A percentile compares a stretch with the other conserved stretches of the same genome.
Conservation (phyloP, 2,888 invertebrate species). For the Drosophila ezoana region DNA sequence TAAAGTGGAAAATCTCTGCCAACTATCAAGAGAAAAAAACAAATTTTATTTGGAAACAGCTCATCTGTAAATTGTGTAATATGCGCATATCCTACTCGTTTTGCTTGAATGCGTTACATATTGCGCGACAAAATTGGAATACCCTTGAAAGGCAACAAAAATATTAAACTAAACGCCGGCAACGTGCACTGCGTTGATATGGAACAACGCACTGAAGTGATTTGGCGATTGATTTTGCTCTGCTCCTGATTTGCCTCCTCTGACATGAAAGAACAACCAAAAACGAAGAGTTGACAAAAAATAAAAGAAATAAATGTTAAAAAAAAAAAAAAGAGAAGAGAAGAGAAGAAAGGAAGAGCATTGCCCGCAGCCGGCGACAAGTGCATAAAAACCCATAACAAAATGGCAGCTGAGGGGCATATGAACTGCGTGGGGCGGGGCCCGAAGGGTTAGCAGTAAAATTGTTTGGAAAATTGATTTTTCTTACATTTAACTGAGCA, state of each 20-base stretch:
- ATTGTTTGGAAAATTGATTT: slow-evolving; percentile 82
- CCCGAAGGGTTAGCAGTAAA: slow-evolving; percentile 64
- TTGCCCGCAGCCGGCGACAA: slow-evolving; percentile 80
- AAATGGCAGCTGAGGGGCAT: slow-evolving; percentile 35
- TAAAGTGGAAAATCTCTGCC: too few species aligned
- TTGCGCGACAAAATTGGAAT: background rate
- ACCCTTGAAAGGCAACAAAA: slow-evolving; percentile 14
- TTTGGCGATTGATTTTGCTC: slow-evolving; percentile 83
- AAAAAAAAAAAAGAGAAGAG: slow-evolving; percentile 6
- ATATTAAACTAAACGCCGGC: slow-evolving; percentile 55
- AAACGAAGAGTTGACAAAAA: slow-evolving; percentile 15
- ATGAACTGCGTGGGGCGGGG: background rate
- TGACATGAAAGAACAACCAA: slow-evolving; percentile 23
- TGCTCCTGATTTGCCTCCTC: slow-evolving; percentile 60
- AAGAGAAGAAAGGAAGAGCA: slow-evolving; percentile 60
- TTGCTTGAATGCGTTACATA: background rate
- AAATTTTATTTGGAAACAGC: too few species aligned
- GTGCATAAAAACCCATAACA: slow-evolving; percentile 75
- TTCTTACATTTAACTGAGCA: slow-evolving; percentile 81
- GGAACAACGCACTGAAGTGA: slow-evolving; percentile 81
- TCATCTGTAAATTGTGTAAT: too few species aligned
- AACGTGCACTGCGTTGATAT: slow-evolving; percentile 36
- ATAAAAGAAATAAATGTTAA: background rate
- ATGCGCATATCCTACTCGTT: background rate
- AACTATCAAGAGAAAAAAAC: too few species aligned